Conservation (phyloP, 1,140 invertebrate genomes). For the Drosophila sp. region DNA sequence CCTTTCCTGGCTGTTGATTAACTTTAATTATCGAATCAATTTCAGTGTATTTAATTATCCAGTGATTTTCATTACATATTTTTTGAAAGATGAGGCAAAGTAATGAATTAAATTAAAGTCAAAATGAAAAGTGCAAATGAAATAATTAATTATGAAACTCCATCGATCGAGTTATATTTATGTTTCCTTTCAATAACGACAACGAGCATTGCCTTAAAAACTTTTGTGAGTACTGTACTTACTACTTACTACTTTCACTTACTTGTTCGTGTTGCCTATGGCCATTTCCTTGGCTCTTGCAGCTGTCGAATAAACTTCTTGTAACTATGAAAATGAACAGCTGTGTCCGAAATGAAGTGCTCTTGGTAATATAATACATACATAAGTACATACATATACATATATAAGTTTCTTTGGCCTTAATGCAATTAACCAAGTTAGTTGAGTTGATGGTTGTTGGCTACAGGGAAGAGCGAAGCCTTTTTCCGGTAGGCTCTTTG, state of each 20-base stretch:
- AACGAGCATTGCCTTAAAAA: background rate
- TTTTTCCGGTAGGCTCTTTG: constrained; percentile 12
- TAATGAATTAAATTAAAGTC: too few species aligned
- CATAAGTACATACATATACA: background rate
- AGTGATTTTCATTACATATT: too few species aligned
- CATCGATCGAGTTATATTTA: background rate
- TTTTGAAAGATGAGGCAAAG: too few species aligned
- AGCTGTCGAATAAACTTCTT: constrained; percentile 22
- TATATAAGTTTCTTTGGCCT: constrained; percentile 12
- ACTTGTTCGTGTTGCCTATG: background rate
- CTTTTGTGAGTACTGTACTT: constrained; percentile 5
- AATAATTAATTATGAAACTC: background rate
- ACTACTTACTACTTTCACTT: constrained; percentile 17
- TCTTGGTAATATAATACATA: constrained; percentile 48
- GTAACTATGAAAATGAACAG: constrained; percentile 23
- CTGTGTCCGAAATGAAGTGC: constrained; percentile 25
- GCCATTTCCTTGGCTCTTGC: constrained; percentile 12
- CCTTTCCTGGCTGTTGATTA: too few species aligned
- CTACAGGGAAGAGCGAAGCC: constrained; percentile 5
- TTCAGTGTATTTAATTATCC: too few species aligned
- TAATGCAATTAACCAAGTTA: constrained; percentile 60
- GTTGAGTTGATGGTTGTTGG: constrained; percentile 28
- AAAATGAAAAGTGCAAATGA: too few species aligned
- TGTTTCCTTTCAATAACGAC: background rate
- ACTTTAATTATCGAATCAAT: too few species aligned